Evolutionary conservation across 2,797 vertebrate genomes (phyloP), one percentile per base, ranked within the genome.

Genomic region (Chaetodon trifasciatus): DNA sequence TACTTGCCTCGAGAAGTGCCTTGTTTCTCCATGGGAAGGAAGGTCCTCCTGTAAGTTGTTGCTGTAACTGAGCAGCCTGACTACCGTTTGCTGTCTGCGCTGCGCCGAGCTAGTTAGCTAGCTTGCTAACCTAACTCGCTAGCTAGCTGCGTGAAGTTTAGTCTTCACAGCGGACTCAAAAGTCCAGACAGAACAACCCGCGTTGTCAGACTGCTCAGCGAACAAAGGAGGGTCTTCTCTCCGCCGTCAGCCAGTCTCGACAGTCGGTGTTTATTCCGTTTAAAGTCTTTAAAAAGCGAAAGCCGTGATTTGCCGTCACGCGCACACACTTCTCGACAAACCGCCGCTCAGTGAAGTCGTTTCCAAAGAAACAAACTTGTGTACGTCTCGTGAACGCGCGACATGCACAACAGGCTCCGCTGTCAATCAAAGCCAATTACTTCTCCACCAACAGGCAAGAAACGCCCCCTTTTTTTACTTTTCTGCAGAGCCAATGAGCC

Each of bases 381-480:
- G 37, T 63, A 28, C 13, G 74, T 67, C 39, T 64, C 87, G 75
- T 75, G 88, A 82, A 61, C 79, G 84, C 76, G 89, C 88, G 15
- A 13, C 74, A 44, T 37, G 21, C 49, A 44, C 6, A 63, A 68
- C 85, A 86, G 74, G 5, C 72, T 11, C 52, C 6, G 72, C 0
- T 89, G 88, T 92, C 91, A 89, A 63, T 88, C 87, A 91, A 47
- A 77, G 1, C 5, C 47, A 6, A 73, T 81, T 77, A 24, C 62
- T 28, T 39, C 62, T 70, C 16, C 42, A 24, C 24, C 8, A 5
- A 13, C 23, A 37, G 9, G 6, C 24, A 50, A 11, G 62, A 49
- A 11, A 70, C 74, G 50, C 75, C 69, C 23, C 42, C 23, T 13
- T 4, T 66, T 52, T 24, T n/a, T 13, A 32, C 35, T 42, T 39